Conservation (phyloP, 2,888 invertebrate genomes). For the Falcaria lacertinaria region DNA sequence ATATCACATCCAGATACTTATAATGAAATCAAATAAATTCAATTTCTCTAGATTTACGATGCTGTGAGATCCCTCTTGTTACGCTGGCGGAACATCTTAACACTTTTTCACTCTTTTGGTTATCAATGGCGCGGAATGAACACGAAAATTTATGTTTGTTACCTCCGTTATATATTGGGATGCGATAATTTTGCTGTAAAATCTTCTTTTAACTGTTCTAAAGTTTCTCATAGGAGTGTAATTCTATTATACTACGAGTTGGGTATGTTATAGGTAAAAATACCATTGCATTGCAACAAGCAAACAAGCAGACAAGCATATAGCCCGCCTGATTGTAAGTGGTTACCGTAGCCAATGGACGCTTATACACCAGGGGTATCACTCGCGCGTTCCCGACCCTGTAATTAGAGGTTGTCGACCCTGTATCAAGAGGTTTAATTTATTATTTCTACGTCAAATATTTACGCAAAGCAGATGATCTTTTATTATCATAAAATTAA, state of each 20-base stretch:
- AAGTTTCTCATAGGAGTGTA: background rate
- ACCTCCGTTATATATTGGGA: constrained; percentile 7
- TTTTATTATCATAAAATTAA: too few relatives aligned
- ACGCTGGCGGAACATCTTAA: constrained; percentile 37
- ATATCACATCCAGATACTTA: constrained; percentile 10
- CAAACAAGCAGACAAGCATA: too few relatives aligned
- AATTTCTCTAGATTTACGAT: constrained; percentile 36
- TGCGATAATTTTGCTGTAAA: constrained; percentile 16
- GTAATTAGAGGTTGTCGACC: too few relatives aligned
- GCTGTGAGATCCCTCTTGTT: constrained; percentile 36
- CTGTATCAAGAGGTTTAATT: too few relatives aligned
- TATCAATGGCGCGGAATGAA: constrained; percentile 44
- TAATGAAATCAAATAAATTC: constrained; percentile 18
- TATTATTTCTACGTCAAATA: too few relatives aligned
- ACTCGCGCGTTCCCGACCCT: too few relatives aligned
- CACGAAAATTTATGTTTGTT: constrained; percentile 18
- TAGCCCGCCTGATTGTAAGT: too few relatives aligned
- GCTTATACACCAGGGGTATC: too few relatives aligned
- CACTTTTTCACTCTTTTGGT: constrained; percentile 35
- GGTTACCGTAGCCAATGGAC: too few relatives aligned
- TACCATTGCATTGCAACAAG: too few relatives aligned
- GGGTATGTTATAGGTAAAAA: too few relatives aligned
- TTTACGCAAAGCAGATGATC: too few relatives aligned
- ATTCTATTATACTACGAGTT: background rate
- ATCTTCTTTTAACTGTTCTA: background rate